Evolutionary conservation across 1,140 invertebrate genomes (phyloP), one percentile per base, ranked within the genome.

Genomic region (Drosophila carrolli): DNA sequence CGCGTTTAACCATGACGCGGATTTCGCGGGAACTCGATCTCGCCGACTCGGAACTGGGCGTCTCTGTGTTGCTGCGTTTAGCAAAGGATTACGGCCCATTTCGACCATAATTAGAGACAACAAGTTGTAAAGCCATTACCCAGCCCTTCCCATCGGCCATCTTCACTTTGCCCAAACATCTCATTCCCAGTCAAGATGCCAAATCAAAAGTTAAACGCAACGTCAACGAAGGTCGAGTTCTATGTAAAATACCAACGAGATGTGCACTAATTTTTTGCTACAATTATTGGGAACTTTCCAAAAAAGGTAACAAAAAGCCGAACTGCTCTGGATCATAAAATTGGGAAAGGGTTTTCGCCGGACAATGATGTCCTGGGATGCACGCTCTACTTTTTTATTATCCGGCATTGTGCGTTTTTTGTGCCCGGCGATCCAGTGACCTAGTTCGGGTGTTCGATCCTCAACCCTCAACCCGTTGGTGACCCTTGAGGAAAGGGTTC

Each of bases 41-140:
- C 59, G 5, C 58, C 10, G 27, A 59, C 40, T 38, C 43, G 29
- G 46, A 48, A 27, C 13, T 41, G 86, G 85, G 86, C 85, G 81
- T 81, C 56, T 56, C 19, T 71, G 44, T 89, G 61, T 82, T 82
- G 78, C 81, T 79, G 75, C 71, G 48, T 74, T 85, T 81, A 84
- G 83, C 84, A 91, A 91, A 91, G 89, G 89, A 85, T 91, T 91
- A 91, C 85, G 75, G 77, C 74, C 80, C 84, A 84, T 89, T 89
- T 89, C 75, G 55, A 91, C 89, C 89, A 91, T 91, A 91, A 91
- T 91, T 79, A 91, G 83, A 75, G 78, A 91, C 89, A 91, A 91
- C 89, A 89, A 91, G 89, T 91, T 89, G 84, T 89, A 91, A 91
- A 91, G 74, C 75, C 88, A 88, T 90, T 91, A 78, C 40, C 37